These are phyloP conservation scores for Carduelis carduelis DNA, from an alignment of 2,797 vertebrate genomes.

Conservation along the genomic window DNA sequence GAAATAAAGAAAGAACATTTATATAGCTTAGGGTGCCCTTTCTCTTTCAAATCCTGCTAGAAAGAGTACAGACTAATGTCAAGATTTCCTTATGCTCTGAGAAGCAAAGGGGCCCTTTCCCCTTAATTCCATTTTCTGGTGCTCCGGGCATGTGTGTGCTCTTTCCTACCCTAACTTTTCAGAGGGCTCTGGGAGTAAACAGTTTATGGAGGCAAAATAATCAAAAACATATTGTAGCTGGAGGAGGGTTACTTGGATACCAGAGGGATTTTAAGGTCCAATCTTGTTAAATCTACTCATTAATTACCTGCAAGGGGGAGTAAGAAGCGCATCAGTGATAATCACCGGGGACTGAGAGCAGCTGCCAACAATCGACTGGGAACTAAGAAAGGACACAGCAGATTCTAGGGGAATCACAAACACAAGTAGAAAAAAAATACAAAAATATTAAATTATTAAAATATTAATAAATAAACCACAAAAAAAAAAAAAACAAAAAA, in stretches of 20 bases:
- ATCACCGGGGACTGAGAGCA: neutral
- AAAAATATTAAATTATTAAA: too few species aligned
- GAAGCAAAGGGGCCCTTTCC: neutral
- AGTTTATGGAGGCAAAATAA: constrained; percentile 1
- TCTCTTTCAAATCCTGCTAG: neutral
- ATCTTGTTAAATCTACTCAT: constrained; percentile 47
- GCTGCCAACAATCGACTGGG: neutral
- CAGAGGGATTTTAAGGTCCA: constrained; percentile 28
- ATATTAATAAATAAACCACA: neutral
- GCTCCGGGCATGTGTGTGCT: neutral
- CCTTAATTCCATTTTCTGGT: neutral
- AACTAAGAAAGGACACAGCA: neutral
- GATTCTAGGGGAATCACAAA: neutral
- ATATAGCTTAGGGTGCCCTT: neutral
- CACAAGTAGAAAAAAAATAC: neutral
- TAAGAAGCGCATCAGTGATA: neutral
- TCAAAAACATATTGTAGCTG: constrained; percentile 1
- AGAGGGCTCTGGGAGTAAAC: neutral
- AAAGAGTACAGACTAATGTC: neutral
- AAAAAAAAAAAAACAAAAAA: neutral
- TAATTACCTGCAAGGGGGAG: constrained; percentile 59
- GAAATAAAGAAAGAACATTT: neutral
- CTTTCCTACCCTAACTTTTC: neutral
- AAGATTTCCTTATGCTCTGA: neutral
- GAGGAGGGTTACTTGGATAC: constrained; percentile 11